A percentile compares a stretch with the other conserved stretches of the same genome.
Evolutionary conservation across 1,140 invertebrate species (phyloP).

Genomic region (Aethina tumida): DNA sequence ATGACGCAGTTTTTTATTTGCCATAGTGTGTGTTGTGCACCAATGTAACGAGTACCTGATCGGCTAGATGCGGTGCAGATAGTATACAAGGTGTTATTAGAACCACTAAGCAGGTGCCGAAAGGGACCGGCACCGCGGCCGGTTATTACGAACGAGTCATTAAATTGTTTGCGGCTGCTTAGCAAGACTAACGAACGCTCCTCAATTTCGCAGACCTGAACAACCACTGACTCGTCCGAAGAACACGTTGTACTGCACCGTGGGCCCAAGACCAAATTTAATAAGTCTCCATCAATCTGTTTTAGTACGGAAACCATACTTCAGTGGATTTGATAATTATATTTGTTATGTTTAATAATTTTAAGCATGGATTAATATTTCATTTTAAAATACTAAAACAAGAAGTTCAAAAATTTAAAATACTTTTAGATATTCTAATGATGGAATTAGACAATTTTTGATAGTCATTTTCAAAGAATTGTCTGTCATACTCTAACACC

Average conservation of each 20-base stretch:
- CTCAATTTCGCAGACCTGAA: not conserved
- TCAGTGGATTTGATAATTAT: not conserved
- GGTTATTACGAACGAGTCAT: conserved; percentile 32
- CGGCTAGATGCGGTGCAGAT: too few relatives aligned
- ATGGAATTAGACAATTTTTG: too few relatives aligned
- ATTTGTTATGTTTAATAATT: conserved; percentile 5
- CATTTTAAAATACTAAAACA: too few relatives aligned
- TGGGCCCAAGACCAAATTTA: not conserved
- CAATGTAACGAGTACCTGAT: too few relatives aligned
- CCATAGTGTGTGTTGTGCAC: too few relatives aligned
- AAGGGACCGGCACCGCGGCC: conserved; percentile 30
- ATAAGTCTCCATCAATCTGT: not conserved
- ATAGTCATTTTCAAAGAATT: too few relatives aligned
- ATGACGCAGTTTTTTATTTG: too few relatives aligned
- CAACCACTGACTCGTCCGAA: not conserved
- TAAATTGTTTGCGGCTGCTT: conserved; percentile 33
- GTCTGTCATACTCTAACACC: too few relatives aligned
- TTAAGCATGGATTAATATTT: too few relatives aligned
- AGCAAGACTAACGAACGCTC: conserved; percentile 11
- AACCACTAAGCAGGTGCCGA: conserved; percentile 36
- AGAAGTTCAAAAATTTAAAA: too few relatives aligned
- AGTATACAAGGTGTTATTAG: conserved; percentile 37
- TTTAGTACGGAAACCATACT: not conserved
- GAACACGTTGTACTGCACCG: not conserved
- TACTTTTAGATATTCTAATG: too few relatives aligned